phyloP scores from a whole-genome alignment of 2,113 vertebrate genomes.

The Elanus axillaris region DNA sequence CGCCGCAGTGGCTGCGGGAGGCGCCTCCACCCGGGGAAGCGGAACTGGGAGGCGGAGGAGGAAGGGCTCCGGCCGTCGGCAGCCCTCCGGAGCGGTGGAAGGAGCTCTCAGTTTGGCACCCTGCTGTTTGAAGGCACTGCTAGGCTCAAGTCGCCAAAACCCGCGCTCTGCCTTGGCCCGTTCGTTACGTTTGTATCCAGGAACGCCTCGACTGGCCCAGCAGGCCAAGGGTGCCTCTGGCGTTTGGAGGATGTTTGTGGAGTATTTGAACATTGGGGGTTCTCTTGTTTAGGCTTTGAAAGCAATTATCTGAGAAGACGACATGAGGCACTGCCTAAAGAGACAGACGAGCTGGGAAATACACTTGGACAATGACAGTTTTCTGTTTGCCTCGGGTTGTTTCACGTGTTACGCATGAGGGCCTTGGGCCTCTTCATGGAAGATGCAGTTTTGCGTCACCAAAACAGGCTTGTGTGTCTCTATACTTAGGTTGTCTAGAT shows the following conservation, averaged over 20 bases:
- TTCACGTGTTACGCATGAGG: accelerated
- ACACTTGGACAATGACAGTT: accelerated
- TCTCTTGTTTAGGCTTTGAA: accelerated
- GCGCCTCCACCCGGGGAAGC: no score
- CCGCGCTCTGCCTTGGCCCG: no score
- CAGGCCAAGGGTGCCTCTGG: background rate
- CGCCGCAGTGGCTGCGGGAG: no score
- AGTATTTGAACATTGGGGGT: accelerated
- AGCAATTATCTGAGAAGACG: accelerated
- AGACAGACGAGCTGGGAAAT: background rate
- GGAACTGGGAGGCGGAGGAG: background rate
- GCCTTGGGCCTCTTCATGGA: accelerated
- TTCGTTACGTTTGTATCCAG: accelerated
- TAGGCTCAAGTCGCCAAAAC: accelerated
- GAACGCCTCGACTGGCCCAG: background rate
- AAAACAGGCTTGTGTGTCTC: background rate
- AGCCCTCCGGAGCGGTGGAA: accelerated
- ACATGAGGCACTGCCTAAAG: accelerated
- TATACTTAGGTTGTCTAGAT: accelerated
- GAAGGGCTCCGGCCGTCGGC: background rate
- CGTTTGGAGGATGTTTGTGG: accelerated
- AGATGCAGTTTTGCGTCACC: background rate
- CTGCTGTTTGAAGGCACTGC: accelerated
- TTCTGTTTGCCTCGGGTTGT: accelerated
- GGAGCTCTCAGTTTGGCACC: accelerated